phyloP scores from a whole-genome alignment of 2,113 vertebrate genomes.

The Ascaphus truei region DNA sequence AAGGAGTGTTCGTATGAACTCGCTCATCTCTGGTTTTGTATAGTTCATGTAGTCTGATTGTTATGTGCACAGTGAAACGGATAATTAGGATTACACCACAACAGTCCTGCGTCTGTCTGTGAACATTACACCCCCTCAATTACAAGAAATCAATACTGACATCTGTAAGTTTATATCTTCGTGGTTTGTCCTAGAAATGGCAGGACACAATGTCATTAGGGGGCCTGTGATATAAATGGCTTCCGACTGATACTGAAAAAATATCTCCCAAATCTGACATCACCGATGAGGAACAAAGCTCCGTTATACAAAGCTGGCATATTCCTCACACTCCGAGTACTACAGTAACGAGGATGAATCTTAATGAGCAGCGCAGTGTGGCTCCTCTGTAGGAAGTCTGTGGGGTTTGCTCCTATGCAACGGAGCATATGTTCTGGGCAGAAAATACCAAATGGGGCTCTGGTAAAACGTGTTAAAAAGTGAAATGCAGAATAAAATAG shows the following conservation, averaged over 20 bases:
- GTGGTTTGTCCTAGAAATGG: constrained; percentile 59
- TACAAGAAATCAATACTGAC: constrained; percentile 65
- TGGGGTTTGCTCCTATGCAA: too few relatives aligned
- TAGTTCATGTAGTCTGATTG: too few relatives aligned
- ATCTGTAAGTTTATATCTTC: constrained; percentile 57
- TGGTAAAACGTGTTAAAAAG: too few relatives aligned
- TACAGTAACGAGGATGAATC: constrained; percentile 2
- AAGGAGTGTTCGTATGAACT: too few relatives aligned
- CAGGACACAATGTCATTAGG: constrained; percentile 57
- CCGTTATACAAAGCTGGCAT: not conserved
- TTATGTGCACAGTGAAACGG: too few relatives aligned
- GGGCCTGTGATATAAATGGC: constrained; percentile 37
- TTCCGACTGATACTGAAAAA: constrained; percentile 27
- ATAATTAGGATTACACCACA: not conserved
- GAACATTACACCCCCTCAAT: constrained; percentile 55
- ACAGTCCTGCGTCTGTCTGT: not conserved
- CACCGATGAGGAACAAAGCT: constrained; percentile 15
- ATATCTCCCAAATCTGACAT: constrained; percentile 8
- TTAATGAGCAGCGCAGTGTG: constrained; percentile 5
- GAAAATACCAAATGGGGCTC: too few relatives aligned
- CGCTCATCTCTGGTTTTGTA: too few relatives aligned
- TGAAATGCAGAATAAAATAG: too few relatives aligned
- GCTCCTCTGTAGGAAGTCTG: not conserved
- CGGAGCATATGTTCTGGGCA: too few relatives aligned
- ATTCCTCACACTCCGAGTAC: not conserved